Percentiles rank a stretch among this genome's conserved stretches.
Conservation (phyloP, 2,888 invertebrate genomes). For the Nineta flava region DNA sequence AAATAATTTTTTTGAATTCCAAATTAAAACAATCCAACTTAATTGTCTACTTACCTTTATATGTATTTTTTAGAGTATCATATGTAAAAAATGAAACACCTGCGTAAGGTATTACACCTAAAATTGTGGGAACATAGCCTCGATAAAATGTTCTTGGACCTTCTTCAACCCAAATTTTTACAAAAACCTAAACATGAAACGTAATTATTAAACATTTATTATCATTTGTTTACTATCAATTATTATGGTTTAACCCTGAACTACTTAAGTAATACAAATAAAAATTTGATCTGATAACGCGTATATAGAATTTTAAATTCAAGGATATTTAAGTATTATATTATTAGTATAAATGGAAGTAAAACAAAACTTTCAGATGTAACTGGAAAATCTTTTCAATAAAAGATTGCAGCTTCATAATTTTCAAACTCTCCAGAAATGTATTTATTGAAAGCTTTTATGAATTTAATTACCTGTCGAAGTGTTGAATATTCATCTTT, state of each 20-base stretch:
- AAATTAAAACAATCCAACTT: not conserved
- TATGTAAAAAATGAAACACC: slow-evolving; percentile 96
- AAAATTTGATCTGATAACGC: not conserved
- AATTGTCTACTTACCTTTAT: slow-evolving; percentile 40
- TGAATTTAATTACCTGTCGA: slow-evolving; percentile 31
- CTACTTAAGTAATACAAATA: not conserved
- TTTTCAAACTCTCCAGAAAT: not conserved
- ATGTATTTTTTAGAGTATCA: slow-evolving; percentile 75
- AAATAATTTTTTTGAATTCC: not conserved
- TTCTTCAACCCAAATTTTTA: slow-evolving; percentile 57
- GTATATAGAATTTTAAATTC: not conserved
- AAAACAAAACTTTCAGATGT: too few relatives aligned
- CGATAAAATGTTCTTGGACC: slow-evolving; percentile 64
- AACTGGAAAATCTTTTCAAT: too few relatives aligned
- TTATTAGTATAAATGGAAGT: too few relatives aligned
- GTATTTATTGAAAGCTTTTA: not conserved
- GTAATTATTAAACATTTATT: not conserved
- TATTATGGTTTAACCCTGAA: not conserved
- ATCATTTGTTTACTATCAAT: not conserved
- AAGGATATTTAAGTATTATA: not conserved
- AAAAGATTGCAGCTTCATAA: not conserved
- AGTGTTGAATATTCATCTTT: slow-evolving; percentile 52
- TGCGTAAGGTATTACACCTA: slow-evolving; percentile 93
- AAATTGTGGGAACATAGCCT: slow-evolving; percentile 78
- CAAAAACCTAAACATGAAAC: slow-evolving; percentile 33